Evolutionary conservation across 2,888 invertebrate species (phyloP), one percentile per base, ranked within the genome.

Genomic region (Eurytoma adleriae): DNA sequence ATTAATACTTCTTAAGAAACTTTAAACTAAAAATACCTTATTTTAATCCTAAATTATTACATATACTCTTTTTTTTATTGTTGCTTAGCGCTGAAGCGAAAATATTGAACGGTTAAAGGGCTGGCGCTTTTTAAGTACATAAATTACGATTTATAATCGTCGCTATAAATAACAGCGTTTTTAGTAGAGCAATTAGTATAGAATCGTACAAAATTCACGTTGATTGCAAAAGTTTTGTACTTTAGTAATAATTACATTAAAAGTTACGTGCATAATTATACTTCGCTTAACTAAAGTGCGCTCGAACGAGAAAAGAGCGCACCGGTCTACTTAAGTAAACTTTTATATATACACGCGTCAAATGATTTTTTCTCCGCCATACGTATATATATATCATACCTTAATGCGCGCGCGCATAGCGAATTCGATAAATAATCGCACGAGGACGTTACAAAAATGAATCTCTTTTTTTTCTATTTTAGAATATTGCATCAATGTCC

Each of bases 401-500:
- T 30, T 30, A n/a, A 3, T 4, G 30, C 48, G 14, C 56, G 24
- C 40, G 66, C n/a, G 54, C 30, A 52, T 77, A 54, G 14, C 40
- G 10, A 52, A 24, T 52, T 50, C 13, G 68, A 52, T 48, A 48
- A 66, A 67, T 72, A 76, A 20, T 68, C 56, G 12, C 27, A 27
- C 62, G 64, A 61, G 14, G 13, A 57, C 12, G 12, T 66, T 24
- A 56, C 18, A 76, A 61, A 40, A 40, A 24, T n/a, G 50, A 52
- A 64, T 62, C 52, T 18, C 64, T 27, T 62, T 30, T 64, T 40
- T 40, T 20, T 59, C 13, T 59, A 18, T 62, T 62, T 62, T 30
- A 27, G 30, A 84, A 81, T 86, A 86, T 85, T 85, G 84, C 83
- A 85, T 84, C 81, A 61, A 61, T 83, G 83, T 86, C 85, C 86